Base-by-base conservation (phyloP, 2,888 invertebrate species). In the Glyphotaelius pellucidus region DNA sequence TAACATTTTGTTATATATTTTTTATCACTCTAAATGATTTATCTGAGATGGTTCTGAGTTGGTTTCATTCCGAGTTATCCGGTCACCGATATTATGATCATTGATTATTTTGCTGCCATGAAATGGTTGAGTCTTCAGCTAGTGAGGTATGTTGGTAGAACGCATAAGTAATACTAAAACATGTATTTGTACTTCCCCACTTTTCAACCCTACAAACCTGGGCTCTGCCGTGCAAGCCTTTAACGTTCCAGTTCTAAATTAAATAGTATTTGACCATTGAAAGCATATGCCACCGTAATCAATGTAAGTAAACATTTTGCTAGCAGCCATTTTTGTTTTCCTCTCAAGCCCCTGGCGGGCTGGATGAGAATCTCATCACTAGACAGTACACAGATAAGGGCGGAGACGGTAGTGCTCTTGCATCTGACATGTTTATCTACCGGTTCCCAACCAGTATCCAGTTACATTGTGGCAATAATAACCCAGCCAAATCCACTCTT, bases 281-380 rank as follows among this genome's bases (percentile, higher is more conserved):
- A 67, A 67, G 67, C 25, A 25, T n/a, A 9, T 67, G 25, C 25
- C 67, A 67, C 67, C n/a, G 67, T 67, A n/a, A 67, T 67, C 67
- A 67, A 25, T 15, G 83, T 25, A 25, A 9, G 83, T 19, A 83
- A 32, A 83, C 83, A 32, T 25, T 42, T 42, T 32, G 83, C 9
- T 4, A 38, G 83, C n/a, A 83, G 83, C 83, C 83, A 83, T 35
- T 83, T 83, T 83, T 35, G 81, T 83, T 83, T n/a, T 83, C 83
- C 83, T n/a, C 83, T 67, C n/a, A n/a, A 9, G 1, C 67, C 35
- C 35, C 83, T n/a, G 83, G 83, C 32, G 81, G 25, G 3, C 19
- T 35, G 83, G 19, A 38, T 35, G 83, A 32, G 67, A 32, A 38
- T 35, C 19, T 32, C 38, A 83, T 35, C 83, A 38, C 83, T 25